Evolutionary conservation across 1,140 invertebrate species (phyloP), one percentile per base, ranked within the genome.

Genomic region (Frieseomelitta varia): DNA sequence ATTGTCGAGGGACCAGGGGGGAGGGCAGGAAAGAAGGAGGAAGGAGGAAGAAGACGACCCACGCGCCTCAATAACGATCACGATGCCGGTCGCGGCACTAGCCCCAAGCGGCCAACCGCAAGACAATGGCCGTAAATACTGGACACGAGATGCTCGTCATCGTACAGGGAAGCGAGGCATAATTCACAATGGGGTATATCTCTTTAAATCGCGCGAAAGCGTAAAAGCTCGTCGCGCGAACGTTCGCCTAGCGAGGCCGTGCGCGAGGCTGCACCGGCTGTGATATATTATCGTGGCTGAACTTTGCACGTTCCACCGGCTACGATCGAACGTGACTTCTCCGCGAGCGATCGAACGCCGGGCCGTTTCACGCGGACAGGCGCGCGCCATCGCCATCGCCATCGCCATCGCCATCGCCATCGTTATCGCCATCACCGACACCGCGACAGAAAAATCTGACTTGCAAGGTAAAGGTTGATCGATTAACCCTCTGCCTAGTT

Each of bases 91-190:
- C 87, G 85, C 75, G 85, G 84, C 79, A 56, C 85, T 87, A 87
- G 88, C 81, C 88, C 74, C 39, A 61, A 87, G 88, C 87, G 53
- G 74, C 51, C 51, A 79, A 85, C 81, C 58, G 39, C 39, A 87
- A 90, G 87, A 90, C 88, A 90, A 90, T 90, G 85, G 87, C 87
- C 88, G 88, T 90, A 90, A 90, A 90, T 90, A 90, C 81, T 90
- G 88, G 88, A 90, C 81, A 88, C 80, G 88, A 90, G 87, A 85
- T 87, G 88, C 88, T 90, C 88, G 88, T 90, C 88, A 90, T 90
- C 88, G 85, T 89, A 87, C 87, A 76, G 88, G 81, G 88, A 90
- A 90, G 87, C 87, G 34, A 89, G 76, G 88, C 85, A 87, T 89
- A 89, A 90, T 90, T 90, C 88, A 90, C 88, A 90, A 90, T 90